A percentile compares a stretch with the other conserved stretches of the same genome.
Evolutionary conservation across 2,113 vertebrate genomes (phyloP).

Genomic region (Glareola pratincola): DNA sequence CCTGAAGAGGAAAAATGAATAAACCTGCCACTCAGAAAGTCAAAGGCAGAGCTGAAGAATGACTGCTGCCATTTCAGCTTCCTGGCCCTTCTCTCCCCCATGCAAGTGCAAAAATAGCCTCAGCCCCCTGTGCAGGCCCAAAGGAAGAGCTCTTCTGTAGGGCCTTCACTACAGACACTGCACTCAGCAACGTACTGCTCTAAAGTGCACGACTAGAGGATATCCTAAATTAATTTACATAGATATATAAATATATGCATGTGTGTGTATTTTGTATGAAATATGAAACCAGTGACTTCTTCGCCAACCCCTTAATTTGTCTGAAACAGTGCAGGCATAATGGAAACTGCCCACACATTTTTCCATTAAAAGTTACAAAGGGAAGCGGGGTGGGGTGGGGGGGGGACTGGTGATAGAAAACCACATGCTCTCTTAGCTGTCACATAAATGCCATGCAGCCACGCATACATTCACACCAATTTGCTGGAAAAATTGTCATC

Average conservation of each 20-base stretch:
- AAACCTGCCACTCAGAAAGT: slow-evolving; percentile 21
- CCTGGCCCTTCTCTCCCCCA: neutral
- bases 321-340: slow-evolving; percentile 63
- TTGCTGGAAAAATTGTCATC: neutral
- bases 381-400: neutral
- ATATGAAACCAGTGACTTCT: slow-evolving; percentile 58
- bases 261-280: slow-evolving; percentile 35
- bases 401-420: neutral
- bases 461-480: neutral
- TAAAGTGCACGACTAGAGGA: neutral
- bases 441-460: neutral
- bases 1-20: slow-evolving; percentile 21
- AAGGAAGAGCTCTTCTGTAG: neutral
- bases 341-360: slow-evolving; percentile 71
- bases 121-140: neutral
- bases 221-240: slow-evolving; percentile 67
- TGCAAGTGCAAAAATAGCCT: neutral
- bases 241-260: slow-evolving; percentile 15
- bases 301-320: slow-evolving; percentile 73
- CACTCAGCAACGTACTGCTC: neutral
- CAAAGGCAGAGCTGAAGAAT: slow-evolving; percentile 1
- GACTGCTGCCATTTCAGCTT: slow-evolving; percentile 6
- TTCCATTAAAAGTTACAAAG: slow-evolving; percentile 73
- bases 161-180: neutral
- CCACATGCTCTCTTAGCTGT: neutral